Evolutionary conservation across 2,888 invertebrate species (phyloP).

Genomic region (Drosophila lacicola): DNA sequence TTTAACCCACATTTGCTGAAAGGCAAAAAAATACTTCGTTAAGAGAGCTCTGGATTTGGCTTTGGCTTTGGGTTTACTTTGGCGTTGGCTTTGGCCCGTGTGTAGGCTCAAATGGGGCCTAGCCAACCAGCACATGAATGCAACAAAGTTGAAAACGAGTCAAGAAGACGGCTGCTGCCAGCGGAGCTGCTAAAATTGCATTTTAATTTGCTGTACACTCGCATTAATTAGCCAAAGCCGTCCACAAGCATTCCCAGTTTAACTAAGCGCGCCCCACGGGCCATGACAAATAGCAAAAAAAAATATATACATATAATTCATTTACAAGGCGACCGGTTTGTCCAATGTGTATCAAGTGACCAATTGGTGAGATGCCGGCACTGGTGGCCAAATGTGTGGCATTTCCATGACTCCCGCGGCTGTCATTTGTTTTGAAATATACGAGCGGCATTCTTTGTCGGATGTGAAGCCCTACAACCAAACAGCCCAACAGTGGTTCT

Average conservation of each 20-base stretch:
- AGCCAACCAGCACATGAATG: constrained; percentile 34
- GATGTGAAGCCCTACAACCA: constrained; percentile 58
- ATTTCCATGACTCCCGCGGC: constrained; percentile 74
- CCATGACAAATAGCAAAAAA: constrained; percentile 24
- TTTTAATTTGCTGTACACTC: constrained; percentile 68
- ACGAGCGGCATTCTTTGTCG: constrained; percentile 32
- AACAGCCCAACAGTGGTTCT: constrained; percentile 45
- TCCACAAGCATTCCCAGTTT: constrained; percentile 19
- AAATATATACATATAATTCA: constrained; percentile 13
- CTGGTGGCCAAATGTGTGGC: constrained; percentile 50
- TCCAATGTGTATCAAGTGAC: constrained; percentile 74
- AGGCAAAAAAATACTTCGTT: constrained; percentile 56
- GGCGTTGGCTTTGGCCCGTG: constrained; percentile 31
- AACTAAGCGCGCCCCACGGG: constrained; percentile 36
- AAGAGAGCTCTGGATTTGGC: constrained; percentile 55
- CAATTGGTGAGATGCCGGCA: constrained; percentile 58
- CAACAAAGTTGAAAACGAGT: constrained; percentile 21
- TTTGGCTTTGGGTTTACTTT: constrained; percentile 19
- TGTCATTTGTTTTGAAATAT: constrained; percentile 67
- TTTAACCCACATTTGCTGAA: constrained; percentile 76
- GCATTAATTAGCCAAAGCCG: constrained; percentile 69
- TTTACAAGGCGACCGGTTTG: constrained; percentile 33
- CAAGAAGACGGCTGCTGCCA: constrained; percentile 29
- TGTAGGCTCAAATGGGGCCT: constrained; percentile 40
- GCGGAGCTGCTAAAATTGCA: constrained; percentile 57